Conservation (phyloP, 2,888 invertebrate genomes). For the Eilema sororculum region DNA sequence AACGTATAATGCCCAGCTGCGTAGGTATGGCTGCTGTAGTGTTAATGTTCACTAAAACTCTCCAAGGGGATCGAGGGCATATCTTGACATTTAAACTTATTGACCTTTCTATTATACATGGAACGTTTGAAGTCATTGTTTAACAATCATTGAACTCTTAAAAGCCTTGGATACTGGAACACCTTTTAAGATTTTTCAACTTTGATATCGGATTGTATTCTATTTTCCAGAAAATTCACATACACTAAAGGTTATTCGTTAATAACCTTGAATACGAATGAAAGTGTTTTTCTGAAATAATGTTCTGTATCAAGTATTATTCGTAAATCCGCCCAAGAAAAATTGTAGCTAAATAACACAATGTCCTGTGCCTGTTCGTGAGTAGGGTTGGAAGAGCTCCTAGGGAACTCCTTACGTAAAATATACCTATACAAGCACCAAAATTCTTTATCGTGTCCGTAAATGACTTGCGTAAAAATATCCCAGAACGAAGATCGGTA, state of each 20-base stretch:
- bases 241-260: background rate
- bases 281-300: background rate
- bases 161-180: conserved; percentile 8
- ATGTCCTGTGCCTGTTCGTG: background rate
- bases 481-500: conserved; percentile 17
- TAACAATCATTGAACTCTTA: conserved; percentile 21
- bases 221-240: background rate
- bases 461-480: conserved; percentile 25
- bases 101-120: conserved; percentile 47
- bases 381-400: background rate
- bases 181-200: conserved; percentile 40
- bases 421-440: background rate
- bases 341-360: background rate
- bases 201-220: conserved; percentile 35
- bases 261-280: background rate
- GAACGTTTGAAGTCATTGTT: conserved; percentile 32
- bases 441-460: conserved; percentile 24
- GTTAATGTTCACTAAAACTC: background rate
- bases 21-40: background rate
- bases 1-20: too few species aligned
- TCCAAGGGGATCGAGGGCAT: conserved; percentile 26
- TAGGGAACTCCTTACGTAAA: background rate
- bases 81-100: conserved; percentile 46
- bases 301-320: background rate
- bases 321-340: background rate